A percentile compares a stretch with the other conserved stretches of the same genome.
These are phyloP conservation scores for Lepus timidus DNA, from an alignment of 2,113 vertebrate genomes.

Conservation along the genomic window DNA sequence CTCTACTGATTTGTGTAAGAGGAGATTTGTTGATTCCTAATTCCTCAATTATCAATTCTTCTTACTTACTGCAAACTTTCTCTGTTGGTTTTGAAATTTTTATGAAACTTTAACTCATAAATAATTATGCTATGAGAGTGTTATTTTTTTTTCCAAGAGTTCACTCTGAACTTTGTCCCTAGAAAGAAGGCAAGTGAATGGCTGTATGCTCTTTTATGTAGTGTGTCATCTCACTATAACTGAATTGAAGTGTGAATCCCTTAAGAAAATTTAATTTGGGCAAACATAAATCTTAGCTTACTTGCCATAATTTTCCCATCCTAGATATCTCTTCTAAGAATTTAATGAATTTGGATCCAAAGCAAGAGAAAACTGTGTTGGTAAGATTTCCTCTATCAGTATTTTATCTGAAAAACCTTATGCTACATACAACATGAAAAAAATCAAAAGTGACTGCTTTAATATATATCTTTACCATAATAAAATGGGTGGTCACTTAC, in stretches of 20 bases:
- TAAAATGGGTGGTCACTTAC: not conserved
- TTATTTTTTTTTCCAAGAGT: not conserved
- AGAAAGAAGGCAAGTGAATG: not conserved
- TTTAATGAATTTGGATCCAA: not conserved
- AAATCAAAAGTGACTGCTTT: not conserved
- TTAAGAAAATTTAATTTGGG: not conserved
- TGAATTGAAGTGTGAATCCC: not conserved
- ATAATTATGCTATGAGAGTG: not conserved
- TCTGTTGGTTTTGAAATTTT: not conserved
- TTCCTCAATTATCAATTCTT: not conserved
- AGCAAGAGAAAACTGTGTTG: not conserved
- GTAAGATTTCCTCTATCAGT: not conserved
- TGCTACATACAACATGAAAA: not conserved
- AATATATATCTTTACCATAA: not conserved
- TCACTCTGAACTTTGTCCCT: not conserved
- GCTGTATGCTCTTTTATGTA: not conserved
- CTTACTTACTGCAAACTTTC: not conserved
- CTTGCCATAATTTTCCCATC: not conserved
- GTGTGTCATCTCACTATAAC: not conserved
- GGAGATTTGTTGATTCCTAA: not conserved
- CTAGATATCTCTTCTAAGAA: not conserved
- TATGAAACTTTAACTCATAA: not conserved
- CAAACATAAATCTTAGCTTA: not conserved
- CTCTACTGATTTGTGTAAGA: not conserved
- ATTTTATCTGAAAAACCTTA: conserved; percentile 4